Base-by-base conservation (phyloP, 2,113 vertebrate genomes). In the Nibea albiflora region DNA sequence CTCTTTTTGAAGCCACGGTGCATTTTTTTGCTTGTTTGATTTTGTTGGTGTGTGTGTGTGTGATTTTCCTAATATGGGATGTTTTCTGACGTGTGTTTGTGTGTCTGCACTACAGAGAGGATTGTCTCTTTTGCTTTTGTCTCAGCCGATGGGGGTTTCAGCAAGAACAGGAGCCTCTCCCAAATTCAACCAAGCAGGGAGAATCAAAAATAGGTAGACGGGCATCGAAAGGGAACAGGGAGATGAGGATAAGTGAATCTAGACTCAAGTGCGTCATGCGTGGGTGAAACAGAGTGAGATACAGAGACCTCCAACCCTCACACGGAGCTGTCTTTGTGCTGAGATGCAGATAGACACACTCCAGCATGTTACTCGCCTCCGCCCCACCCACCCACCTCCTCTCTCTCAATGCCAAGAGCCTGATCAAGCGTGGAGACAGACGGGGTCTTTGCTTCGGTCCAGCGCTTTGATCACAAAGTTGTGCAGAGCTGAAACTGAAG, bases 161-260 rank as follows among this genome's bases (percentile, higher is more conserved):
- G 60, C 22, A 4, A 66, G 57, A 79, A 81, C 66, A 54, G n/a
- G 62, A 78, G 78, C 72, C 75, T 73, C 63, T 84, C 61, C 49
- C 49, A 2, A 68, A 85, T 58, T 83, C 83, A 66, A 5, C 74
- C 52, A n/a, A 82, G 83, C 68, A 72, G 74, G 78, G 28, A 53
- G 62, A 80, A 82, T 60, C 56, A 88, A 80, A 85, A 60, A 54
- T 68, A 85, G 80, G 81, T 52, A 76, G 73, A 76, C 22, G 15
- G 46, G 49, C 6, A 52, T 17, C n/a, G 73, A 73, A 44, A 70
- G 61, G 64, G 57, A 80, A 62, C 58, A 46, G 5, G 26, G 80
- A 74, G 86, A 87, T 84, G 79, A 80, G 79, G 78, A 83, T 83
- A 80, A 81, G 73, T 76, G 72, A 85, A 83, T 73, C 82, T 64